Percentiles rank a stretch among this genome's conserved stretches.
phyloP scores from a whole-genome alignment of 2,113 vertebrate genomes.

The Microtus ochrogaster region DNA sequence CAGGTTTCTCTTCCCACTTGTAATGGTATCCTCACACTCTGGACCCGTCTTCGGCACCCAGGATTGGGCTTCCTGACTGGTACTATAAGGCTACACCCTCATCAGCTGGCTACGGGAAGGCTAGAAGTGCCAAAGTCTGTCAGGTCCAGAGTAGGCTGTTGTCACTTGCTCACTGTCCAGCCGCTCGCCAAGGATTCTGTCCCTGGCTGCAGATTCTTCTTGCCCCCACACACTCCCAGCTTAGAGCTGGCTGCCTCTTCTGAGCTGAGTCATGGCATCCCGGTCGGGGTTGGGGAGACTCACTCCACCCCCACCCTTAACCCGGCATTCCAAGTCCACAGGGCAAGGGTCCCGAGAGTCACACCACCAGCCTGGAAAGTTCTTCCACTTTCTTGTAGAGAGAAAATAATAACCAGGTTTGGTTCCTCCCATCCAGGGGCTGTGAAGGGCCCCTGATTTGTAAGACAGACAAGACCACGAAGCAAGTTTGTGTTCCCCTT shows the following conservation, averaged over 20 bases:
- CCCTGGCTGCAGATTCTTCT: conserved; percentile 26
- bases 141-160: neutral
- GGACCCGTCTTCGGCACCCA: neutral
- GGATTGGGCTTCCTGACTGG: neutral
- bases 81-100: neutral
- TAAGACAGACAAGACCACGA: neutral
- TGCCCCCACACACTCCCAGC: neutral
- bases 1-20: neutral
- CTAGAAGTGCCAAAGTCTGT: neutral
- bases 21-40: neutral
- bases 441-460: neutral
- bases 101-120: neutral
- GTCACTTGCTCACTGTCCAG: neutral
- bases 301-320: neutral
- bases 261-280: conserved; percentile 71
- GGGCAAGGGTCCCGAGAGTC: neutral
- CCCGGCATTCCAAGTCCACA: neutral
- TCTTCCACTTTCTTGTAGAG: neutral
- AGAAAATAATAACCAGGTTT: neutral
- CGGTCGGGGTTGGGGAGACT: neutral
- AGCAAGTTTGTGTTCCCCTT: neutral
- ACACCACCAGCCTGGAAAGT: neutral
- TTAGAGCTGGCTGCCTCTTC: conserved; percentile 47
- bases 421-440: neutral
- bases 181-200: neutral